Evolutionary conservation across 2,797 vertebrate species (phyloP), one percentile per base, ranked within the genome.

Genomic region (Notolepis coatsorum): DNA sequence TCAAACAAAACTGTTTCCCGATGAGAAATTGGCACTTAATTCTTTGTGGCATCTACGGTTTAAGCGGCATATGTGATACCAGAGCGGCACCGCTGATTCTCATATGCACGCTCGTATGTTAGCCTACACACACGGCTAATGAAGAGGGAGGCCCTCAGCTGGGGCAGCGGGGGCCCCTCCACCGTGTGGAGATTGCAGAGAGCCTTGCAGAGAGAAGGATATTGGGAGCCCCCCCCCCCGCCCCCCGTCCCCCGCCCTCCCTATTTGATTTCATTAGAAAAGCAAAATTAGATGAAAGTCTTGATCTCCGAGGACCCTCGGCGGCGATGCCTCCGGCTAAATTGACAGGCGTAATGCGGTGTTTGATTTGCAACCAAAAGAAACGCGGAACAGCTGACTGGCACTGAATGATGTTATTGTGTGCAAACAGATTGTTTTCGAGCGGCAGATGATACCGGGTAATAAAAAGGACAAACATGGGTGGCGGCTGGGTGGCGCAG

Each of bases 271-370:
- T 96, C 93, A 95, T 96, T 96, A 95, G 93, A 92, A n/a, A 85
- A 91, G 86, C 91, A 92, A 94, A 95, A 95, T 94, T 93, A 93
- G 95, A 96, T 96, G 94, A 94, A 95, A 95, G 94, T 95, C 94
- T 91, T 89, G 92, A 95, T 95, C 95, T 95, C 94, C 54, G 91
- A 95, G 94, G 95, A 95, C 93, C 90, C 93, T 93, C 93, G 91
- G 90, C 79, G 79, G 79, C 79, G 79, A 79, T 65, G 84, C 90
- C 89, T 89, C 85, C 85, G 90, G 91, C 90, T n/a, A 89, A 91
- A 89, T 81, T 90, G 89, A 91, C 90, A 88, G 87, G 89, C 88
- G 71, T 86, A 86, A 90, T 89, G 84, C 80, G n/a, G n/a, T 79
- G 81, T 89, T 91, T 93, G 91, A 93, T 91, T 91, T 89, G 91